Evolutionary conservation across 2,113 vertebrate genomes (phyloP), one percentile per base, ranked within the genome.

Genomic region (Lepus timidus): DNA sequence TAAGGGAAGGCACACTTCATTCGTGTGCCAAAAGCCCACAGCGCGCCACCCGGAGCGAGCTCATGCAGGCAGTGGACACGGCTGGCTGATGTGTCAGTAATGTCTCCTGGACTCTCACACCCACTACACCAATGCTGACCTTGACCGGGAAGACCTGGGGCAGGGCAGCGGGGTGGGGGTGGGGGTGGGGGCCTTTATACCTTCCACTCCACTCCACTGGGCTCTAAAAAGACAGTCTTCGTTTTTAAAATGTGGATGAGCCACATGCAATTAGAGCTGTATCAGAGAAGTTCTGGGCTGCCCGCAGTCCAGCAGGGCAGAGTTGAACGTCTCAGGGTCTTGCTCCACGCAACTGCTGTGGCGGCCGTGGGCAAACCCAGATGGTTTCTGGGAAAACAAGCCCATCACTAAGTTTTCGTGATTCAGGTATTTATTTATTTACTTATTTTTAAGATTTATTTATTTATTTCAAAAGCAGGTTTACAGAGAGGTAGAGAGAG

Each of bases 391-490:
- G 52, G 13, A 84, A 31, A 83, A 25, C 19, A 76, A 75, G 12
- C 55, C 55, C 17, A 82, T 61, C 49, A 62, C 0, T 80, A 44
- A 75, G 51, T 87, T 84, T 62, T 65, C 70, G 82, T 36, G 19
- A 75, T 84, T 91, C 74, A 13, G 58, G 31, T 62, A 87, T 95
- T 81, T 82, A 61, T 91, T 20, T 79, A 33, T 88, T 36, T 36
- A 36, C 36, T 36, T 36, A 36, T 36, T 36, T 36, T 36, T 36
- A 36, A 36, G 36, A 36, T 36, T 36, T 36, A 36, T 36, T 36
- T 36, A 36, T 36, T 36, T 36, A 36, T 36, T 36, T 36, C 36
- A 36, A 36, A 36, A 36, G 36, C 36, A 36, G 36, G 36, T 36
- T 36, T 36, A 36, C 36, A 36, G 36, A 36, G 36, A 36, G 36